Evolutionary conservation across 92 coral and sea anemone species (phyloP).

Genomic region (Umimayanthus chanpuru): DNA sequence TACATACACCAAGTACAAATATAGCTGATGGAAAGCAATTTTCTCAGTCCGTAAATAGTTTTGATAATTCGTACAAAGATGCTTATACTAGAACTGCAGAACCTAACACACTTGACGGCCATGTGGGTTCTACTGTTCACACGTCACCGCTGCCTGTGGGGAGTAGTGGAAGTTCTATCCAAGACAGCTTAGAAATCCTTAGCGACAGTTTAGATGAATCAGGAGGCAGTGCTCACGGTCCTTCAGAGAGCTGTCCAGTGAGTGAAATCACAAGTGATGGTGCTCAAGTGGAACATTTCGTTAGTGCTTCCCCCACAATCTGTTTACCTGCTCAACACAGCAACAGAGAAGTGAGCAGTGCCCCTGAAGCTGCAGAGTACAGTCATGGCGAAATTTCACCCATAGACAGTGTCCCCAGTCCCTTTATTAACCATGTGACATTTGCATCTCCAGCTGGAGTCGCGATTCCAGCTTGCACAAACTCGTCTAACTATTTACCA

Average conservation of each 20-base stretch:
- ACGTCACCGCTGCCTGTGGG: background rate
- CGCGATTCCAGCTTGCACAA: background rate
- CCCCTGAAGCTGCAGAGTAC: background rate
- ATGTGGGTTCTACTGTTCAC: background rate
- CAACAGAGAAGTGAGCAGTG: background rate
- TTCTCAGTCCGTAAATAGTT: background rate
- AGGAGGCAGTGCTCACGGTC: background rate
- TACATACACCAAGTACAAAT: background rate
- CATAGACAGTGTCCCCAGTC: constrained; percentile 12
- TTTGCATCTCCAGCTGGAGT: constrained; percentile 14
- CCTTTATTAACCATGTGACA: constrained; percentile 22
- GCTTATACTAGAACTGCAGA: background rate
- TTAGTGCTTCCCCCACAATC: background rate
- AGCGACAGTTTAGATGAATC: constrained; percentile 72
- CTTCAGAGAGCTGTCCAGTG: background rate
- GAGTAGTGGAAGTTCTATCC: constrained; percentile 2
- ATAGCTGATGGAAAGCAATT: background rate
- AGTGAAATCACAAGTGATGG: background rate
- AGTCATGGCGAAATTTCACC: constrained; percentile 15
- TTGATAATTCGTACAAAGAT: background rate
- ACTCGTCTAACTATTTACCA: background rate
- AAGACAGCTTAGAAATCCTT: constrained; percentile 68
- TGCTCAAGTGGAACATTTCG: background rate
- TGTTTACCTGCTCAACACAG: background rate
- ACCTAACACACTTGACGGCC: background rate